Percentiles rank a stretch among this genome's conserved stretches.
phyloP scores from a whole-genome alignment of 2,888 invertebrate genomes.

The Machimus rusticus region DNA sequence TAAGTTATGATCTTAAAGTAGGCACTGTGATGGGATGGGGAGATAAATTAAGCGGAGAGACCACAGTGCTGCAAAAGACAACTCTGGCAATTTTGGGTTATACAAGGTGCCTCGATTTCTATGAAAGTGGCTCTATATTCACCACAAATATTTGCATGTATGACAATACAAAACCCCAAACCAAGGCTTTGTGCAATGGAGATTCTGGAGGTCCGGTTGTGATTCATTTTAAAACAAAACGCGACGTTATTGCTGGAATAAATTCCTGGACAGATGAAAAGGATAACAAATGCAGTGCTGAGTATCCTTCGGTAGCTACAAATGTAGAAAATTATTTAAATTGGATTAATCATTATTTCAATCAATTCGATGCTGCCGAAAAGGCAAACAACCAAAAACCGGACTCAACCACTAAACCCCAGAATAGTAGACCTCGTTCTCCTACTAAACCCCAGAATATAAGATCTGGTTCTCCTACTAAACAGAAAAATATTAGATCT shows the following conservation, averaged over 20 bases:
- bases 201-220: background rate
- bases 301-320: background rate
- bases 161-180: background rate
- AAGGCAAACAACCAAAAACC: background rate
- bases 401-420: no score
- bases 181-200: background rate
- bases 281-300: background rate
- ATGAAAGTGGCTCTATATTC: rapidly evolving
- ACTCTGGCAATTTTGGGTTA: background rate
- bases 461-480: background rate
- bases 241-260: background rate
- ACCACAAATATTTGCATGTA: background rate
- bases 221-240: background rate
- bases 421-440: no score
- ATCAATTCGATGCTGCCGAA: background rate
- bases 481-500: background rate
- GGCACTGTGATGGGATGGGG: background rate
- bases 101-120: background rate
- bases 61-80: background rate
- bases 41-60: background rate
- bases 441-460: no score
- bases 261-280: background rate
- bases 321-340: background rate
- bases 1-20: background rate
- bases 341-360: background rate